Base-by-base conservation (phyloP, 1,140 invertebrate genomes). In the Sarcophaga peregrina region DNA sequence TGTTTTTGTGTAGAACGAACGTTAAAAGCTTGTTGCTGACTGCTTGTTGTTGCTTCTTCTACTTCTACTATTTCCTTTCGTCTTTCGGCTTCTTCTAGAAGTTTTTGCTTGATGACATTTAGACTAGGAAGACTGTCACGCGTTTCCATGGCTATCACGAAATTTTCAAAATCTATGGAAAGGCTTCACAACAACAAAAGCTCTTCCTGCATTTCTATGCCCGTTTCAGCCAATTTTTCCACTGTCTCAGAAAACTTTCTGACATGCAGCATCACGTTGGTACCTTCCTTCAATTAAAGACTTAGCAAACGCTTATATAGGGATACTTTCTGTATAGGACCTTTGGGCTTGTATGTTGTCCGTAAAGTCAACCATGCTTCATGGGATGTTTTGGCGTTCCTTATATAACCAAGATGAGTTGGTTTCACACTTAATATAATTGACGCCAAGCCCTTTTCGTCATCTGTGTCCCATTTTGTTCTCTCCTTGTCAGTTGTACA, bases 111-210 rank as follows among this genome's bases (percentile, higher is more conserved):
- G 17, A 85, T 62, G 6, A 54, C 72, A 25, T 20, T 82, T 2
- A 83, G 50, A 13, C 9, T 52, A 13, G 83, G 82, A 15, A 84
- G 48, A 7, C 73, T 48, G 48, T 85, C 84, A 6, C 84, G 11
- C 15, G 81, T 68, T 81, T 85, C 84, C 13, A 85, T 46, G 13
- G 82, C 84, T 3, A 85, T 81, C 0, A 85, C 83, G 13, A 85
- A 84, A 54, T 84, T 85, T 62, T 84, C 84, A 52, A 46, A 85
- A 5, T 25, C 9, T 15, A 68, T 74, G 13, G 81, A 75, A 1
- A 84, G 58, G 20, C 80, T 82, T 0, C 81, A 50, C 20, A 85
- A 17, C 8, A 81, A 50, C 54, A 85, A 82, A 17, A 85, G 54
- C 15, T 85, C 83, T 10, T 85, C 83, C 50, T 75, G 62, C 1